phyloP scores from a whole-genome alignment of 1,140 invertebrate species.

The Chymomyza costata region DNA sequence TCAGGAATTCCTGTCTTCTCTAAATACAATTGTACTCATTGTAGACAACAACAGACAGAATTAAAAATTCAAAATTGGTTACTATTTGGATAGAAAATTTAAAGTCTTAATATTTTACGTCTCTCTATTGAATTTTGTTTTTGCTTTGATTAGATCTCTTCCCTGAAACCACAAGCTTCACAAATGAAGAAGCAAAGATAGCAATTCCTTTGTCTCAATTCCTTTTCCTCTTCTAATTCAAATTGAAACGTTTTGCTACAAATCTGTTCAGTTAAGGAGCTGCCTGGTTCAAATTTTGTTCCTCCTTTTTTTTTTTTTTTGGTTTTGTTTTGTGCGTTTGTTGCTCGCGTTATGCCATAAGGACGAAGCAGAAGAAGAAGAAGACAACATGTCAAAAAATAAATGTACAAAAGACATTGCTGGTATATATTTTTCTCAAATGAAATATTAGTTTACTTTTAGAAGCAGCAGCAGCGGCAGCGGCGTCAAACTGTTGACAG shows the following conservation, averaged over 20 bases:
- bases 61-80: no score
- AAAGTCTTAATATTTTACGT: no score
- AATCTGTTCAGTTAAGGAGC: slow-evolving; percentile 57
- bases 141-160: no score
- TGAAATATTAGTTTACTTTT: slow-evolving; percentile 73
- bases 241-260: slow-evolving; percentile 58
- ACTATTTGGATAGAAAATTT: no score
- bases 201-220: slow-evolving; percentile 7
- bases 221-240: slow-evolving; percentile 39
- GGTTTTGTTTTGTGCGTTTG: slow-evolving; percentile 34
- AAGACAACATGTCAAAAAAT: slow-evolving; percentile 71
- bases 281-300: slow-evolving; percentile 17
- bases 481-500: slow-evolving; percentile 65
- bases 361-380: slow-evolving; percentile 43
- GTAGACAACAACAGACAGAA: no score
- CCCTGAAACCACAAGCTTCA: no score
- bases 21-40: no score
- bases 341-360: slow-evolving; percentile 62
- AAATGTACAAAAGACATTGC: slow-evolving; percentile 70
- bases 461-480: slow-evolving; percentile 39
- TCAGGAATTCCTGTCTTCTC: no score
- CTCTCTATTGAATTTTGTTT: no score
- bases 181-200: no score
- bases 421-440: slow-evolving; percentile 67
- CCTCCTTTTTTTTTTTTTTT: no score